These are phyloP conservation scores for Cyphomyrmex costatus DNA, from an alignment of 1,140 invertebrate genomes.

Conservation along the genomic window DNA sequence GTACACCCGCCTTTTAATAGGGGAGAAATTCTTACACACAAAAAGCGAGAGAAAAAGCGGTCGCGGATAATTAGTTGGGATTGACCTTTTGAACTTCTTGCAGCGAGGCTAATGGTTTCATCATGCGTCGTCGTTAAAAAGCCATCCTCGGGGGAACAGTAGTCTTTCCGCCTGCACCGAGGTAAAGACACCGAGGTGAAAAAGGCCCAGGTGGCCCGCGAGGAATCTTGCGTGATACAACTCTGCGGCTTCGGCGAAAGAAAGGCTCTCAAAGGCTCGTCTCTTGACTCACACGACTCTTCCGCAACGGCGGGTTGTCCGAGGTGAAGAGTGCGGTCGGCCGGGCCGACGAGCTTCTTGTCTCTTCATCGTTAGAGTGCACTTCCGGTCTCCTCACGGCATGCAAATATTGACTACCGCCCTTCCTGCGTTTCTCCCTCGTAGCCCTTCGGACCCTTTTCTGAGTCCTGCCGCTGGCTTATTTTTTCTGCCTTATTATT, in stretches of 20 bases:
- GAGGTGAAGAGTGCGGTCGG: constrained; percentile 70
- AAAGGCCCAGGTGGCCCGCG: constrained; percentile 19
- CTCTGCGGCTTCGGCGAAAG: constrained; percentile 78
- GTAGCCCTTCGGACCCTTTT: constrained; percentile 13
- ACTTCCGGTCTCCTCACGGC: constrained; percentile 81
- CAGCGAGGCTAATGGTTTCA: constrained; percentile 73
- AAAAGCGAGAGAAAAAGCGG: background rate
- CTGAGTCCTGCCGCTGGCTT: constrained; percentile 7
- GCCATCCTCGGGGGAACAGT: constrained; percentile 68
- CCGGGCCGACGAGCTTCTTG: constrained; percentile 77
- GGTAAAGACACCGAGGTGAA: constrained; percentile 2
- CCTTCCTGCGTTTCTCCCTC: constrained; percentile 31
- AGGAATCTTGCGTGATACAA: constrained; percentile 78
- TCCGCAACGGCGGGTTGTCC: constrained; percentile 70
- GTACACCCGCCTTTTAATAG: no score
- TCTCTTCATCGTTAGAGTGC: constrained; percentile 78
- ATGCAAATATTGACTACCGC: constrained; percentile 86
- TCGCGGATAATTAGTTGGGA: constrained; percentile 11
- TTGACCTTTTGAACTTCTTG: background rate
- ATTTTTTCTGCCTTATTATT: constrained; percentile 38
- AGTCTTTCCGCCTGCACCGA: background rate
- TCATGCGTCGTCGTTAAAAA: constrained; percentile 81
- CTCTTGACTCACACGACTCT: constrained; percentile 74
- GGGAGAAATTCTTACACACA: background rate
- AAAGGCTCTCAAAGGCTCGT: constrained; percentile 80